phyloP scores from a whole-genome alignment of 2,113 vertebrate genomes.

The Muntiacus reevesi region DNA sequence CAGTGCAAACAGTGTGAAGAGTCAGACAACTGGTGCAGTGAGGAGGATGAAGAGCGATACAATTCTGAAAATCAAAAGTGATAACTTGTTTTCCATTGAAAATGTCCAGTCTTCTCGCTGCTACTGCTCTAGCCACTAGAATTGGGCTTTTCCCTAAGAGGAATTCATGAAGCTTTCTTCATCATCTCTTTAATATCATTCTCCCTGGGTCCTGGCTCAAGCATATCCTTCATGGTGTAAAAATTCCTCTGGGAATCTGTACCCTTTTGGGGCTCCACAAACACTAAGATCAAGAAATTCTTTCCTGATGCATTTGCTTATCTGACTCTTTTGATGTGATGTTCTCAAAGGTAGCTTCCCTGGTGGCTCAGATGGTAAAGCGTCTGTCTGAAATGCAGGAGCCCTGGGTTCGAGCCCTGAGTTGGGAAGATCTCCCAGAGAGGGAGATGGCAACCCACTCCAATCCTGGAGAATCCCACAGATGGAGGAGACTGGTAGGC shows the following conservation, averaged over 20 bases:
- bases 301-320: conserved; percentile 97
- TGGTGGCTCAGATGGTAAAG: background rate
- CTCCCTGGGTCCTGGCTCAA: conserved; percentile 93
- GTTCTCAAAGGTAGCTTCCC: conserved; percentile 90
- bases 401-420: accelerated
- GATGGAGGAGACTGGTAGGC: background rate
- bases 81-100: conserved; percentile 95
- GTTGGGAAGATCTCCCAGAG: background rate
- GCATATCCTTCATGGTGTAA: conserved; percentile 92
- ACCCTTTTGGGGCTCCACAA: conserved; percentile 95
- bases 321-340: conserved; percentile 94
- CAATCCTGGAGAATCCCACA: background rate
- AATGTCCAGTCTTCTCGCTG: conserved; percentile 93
- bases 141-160: conserved; percentile 93
- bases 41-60: conserved; percentile 81
- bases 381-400: background rate
- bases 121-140: conserved; percentile 93
- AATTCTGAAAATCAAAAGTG: conserved; percentile 94
- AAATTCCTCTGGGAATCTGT: conserved; percentile 91
- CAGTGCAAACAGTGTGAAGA: background rate
- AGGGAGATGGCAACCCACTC: background rate
- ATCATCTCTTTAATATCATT: conserved; percentile 91
- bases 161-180: conserved; percentile 93
- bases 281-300: conserved; percentile 92
- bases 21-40: accelerated